Base-by-base conservation (phyloP, 2,797 vertebrate genomes). In the Gallirallus australis region DNA sequence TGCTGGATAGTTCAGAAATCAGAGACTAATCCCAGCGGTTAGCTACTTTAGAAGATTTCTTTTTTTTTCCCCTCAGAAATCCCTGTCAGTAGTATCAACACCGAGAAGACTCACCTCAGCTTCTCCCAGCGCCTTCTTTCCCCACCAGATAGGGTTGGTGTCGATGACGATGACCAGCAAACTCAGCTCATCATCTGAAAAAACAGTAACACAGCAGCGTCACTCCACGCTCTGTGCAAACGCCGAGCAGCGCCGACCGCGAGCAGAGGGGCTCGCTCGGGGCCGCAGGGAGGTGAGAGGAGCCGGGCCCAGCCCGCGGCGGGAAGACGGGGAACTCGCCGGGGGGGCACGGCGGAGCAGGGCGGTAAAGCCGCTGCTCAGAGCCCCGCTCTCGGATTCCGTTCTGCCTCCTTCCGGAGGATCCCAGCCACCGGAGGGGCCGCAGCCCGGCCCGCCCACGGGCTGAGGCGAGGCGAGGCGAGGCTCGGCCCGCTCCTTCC, bases 91-190 rank as follows among this genome's bases (percentile, higher is more conserved):
- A 61, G 42, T 1, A 3, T 14, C 77, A 31, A 8, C 11, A 1
- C 56, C 20, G 60, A 3, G 11, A 7, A 27, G 31, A 21, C 27
- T 8, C 30, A 99, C 99, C 99, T 99, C 97, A 17, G 99, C 98
- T 31, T 99, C 98, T 39, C 98, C 98, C 8, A 99, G 98, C 5
- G 98, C 98, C 93, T 98, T 99, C 97, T 99, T 99, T 3, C 99
- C 99, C 99, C 99, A 99, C 99, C 99, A 99, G 82, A 99, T 98
- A 2, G 99, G 99, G 94, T 99, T 99, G 35, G 99, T 98, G 92
- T 99, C 99, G 40, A 99, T 90, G 40, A 99, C 93, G 60, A 99
- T 95, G 56, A 99, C 99, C 91, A 99, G 97, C 87, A 99, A 98
- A 90, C 97, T 99, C 81, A 98, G 88, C 50, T 99, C 99, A 37